Evolutionary conservation across 2,888 invertebrate genomes (phyloP).

Genomic region (Neelides folsomi): DNA sequence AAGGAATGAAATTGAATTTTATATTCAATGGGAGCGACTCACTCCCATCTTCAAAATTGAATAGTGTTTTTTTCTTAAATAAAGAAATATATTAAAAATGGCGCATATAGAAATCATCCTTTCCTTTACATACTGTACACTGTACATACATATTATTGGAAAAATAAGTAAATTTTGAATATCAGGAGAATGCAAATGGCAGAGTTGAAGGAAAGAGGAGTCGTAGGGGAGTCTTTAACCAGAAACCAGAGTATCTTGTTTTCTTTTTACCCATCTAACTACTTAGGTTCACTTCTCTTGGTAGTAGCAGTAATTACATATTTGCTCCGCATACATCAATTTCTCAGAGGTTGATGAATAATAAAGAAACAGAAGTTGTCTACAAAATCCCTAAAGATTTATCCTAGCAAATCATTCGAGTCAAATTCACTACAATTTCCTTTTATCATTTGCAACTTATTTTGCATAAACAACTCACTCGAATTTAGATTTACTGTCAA

Average conservation of each 20-base stretch:
- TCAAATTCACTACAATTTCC: not conserved
- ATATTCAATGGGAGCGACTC: no score
- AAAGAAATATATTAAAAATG: no score
- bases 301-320: slow-evolving; percentile 8
- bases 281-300: slow-evolving; percentile 3
- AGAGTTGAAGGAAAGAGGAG: not conserved
- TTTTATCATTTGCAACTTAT: slow-evolving; percentile 1
- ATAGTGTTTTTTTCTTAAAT: no score
- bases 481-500: no score
- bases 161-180: no score
- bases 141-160: no score
- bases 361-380: slow-evolving; percentile 10
- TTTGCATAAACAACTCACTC: not conserved
- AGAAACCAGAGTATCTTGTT: slow-evolving; percentile 20
- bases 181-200: not conserved
- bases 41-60: no score
- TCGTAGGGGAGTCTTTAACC: slow-evolving; percentile 10
- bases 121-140: no score
- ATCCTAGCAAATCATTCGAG: not conserved
- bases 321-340: slow-evolving; percentile 15
- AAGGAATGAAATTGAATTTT: no score
- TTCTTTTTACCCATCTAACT: slow-evolving; percentile 13
- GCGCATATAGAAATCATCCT: no score
- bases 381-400: not conserved
- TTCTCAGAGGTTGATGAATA: slow-evolving; percentile 16